Evolutionary conservation across 1,140 invertebrate genomes (phyloP).

Genomic region (Sitobion miscanthi): DNA sequence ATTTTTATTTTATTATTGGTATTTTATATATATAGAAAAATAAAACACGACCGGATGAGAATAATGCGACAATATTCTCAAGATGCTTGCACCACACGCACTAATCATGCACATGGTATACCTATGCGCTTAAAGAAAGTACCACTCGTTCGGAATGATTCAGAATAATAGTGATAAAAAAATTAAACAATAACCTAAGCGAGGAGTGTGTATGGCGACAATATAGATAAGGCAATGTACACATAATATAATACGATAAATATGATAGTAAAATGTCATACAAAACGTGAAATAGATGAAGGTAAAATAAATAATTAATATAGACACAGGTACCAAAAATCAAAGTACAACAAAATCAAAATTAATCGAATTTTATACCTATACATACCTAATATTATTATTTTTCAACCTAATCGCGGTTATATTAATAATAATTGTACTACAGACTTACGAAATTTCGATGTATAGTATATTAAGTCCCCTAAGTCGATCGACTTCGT

Average conservation of each 20-base stretch:
- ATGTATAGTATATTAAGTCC: background rate
- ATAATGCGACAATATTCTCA: background rate
- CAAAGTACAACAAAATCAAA: background rate
- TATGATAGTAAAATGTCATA: background rate
- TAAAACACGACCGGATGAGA: background rate
- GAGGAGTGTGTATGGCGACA: background rate
- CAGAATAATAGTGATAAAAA: constrained; percentile 11
- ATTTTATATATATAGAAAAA: background rate
- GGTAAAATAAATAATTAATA: background rate
- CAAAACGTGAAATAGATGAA: background rate
- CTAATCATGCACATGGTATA: background rate
- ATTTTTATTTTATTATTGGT: background rate
- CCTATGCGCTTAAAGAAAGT: background rate
- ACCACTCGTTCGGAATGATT: background rate
- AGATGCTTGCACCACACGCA: background rate
- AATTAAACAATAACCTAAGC: background rate
- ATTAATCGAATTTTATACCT: background rate
- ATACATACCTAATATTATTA: background rate
- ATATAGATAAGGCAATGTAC: background rate
- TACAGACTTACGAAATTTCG: background rate
- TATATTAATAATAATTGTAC: background rate
- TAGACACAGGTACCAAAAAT: background rate
- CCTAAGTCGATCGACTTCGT: background rate
- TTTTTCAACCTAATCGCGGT: background rate
- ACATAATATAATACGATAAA: background rate